These are phyloP conservation scores for Chymomyza amoena DNA, from an alignment of 2,888 invertebrate genomes.

Conservation along the genomic window DNA sequence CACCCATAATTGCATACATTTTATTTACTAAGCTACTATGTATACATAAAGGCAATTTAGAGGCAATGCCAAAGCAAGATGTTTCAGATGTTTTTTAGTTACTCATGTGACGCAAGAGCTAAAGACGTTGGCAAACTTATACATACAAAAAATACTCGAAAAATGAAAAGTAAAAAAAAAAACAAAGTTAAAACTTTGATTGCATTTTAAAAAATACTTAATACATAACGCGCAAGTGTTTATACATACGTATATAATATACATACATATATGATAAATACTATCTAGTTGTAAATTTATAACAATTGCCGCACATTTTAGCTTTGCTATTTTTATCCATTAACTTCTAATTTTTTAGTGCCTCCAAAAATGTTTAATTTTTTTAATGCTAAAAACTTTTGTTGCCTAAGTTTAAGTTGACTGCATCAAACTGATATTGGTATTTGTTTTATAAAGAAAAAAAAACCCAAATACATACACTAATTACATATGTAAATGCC, in stretches of 20 bases:
- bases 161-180: background rate
- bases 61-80: conserved; percentile 49
- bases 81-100: conserved; percentile 49
- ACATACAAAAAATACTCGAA: conserved; percentile 55
- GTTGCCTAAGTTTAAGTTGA: conserved; percentile 72
- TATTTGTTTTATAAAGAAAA: conserved; percentile 41
- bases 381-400: conserved; percentile 29
- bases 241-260: conserved; percentile 15
- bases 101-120: conserved; percentile 45
- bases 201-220: conserved; percentile 57
- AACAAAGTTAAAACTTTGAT: conserved; percentile 46
- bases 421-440: conserved; percentile 53
- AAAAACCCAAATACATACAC: conserved; percentile 5
- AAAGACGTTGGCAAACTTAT: background rate
- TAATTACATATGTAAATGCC: conserved; percentile 3
- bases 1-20: background rate
- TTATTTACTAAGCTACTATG: background rate
- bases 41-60: conserved; percentile 39
- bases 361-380: conserved; percentile 7
- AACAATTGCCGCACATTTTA: conserved; percentile 57
- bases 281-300: conserved; percentile 29
- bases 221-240: conserved; percentile 14
- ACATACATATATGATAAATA: conserved; percentile 13
- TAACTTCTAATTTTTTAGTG: conserved; percentile 13
- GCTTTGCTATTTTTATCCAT: conserved; percentile 43